phyloP scores from a whole-genome alignment of 2,113 vertebrate species.

The Ornithorhynchus anatinus region DNA sequence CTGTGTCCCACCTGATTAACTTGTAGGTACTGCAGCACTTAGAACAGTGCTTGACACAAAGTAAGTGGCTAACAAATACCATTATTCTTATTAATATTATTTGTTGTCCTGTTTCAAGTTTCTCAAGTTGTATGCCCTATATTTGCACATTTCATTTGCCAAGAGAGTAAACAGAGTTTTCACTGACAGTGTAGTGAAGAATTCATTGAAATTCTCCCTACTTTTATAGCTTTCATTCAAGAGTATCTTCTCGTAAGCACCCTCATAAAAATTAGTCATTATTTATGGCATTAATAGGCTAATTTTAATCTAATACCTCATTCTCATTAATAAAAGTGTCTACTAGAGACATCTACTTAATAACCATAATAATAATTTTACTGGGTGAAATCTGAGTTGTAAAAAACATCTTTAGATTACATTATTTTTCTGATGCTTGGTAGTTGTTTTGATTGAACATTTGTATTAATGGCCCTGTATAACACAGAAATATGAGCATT shows the following conservation, averaged over 20 bases:
- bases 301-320: not conserved
- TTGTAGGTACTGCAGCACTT: too few relatives aligned
- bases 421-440: constrained; percentile 12
- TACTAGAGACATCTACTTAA: not conserved
- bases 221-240: not conserved
- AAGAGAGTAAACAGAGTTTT: not conserved
- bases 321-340: constrained; percentile 20
- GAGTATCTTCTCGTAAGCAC: not conserved
- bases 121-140: not conserved
- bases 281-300: not conserved
- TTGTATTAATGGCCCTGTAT: constrained; percentile 23
- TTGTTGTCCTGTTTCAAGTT: not conserved
- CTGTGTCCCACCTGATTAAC: too few relatives aligned
- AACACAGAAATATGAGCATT: constrained; percentile 1
- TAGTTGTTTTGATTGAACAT: not conserved
- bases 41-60: too few relatives aligned
- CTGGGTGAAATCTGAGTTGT: not conserved
- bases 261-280: not conserved
- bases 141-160: too few relatives aligned
- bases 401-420: constrained; percentile 1
- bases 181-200: accelerated
- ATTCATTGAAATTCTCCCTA: not conserved
- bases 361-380: constrained; percentile 11
- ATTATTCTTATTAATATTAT: too few relatives aligned
- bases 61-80: too few relatives aligned